phyloP scores from a whole-genome alignment of 2,888 invertebrate genomes.

The Coelinius sp. region DNA sequence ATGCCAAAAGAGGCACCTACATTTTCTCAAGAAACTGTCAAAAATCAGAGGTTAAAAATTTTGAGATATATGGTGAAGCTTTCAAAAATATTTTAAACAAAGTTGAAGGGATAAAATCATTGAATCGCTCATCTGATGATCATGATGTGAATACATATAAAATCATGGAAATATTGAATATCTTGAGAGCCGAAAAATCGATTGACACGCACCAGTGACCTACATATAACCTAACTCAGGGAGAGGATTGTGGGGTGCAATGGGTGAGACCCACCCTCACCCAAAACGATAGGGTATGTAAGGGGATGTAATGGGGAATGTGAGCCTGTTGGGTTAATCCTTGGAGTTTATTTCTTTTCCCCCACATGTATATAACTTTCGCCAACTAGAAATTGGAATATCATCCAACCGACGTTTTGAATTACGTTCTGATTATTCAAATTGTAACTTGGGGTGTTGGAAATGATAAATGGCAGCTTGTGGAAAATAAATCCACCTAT shows the following conservation, averaged over 20 bases:
- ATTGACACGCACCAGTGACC: conserved; percentile 53
- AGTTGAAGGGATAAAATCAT: background rate
- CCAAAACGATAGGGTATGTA: conserved; percentile 16
- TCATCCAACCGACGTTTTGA: conserved; percentile 31
- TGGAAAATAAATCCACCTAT: conserved; percentile 34
- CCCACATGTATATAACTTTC: background rate
- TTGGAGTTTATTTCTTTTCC: conserved; percentile 19
- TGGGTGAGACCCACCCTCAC: conserved; percentile 23
- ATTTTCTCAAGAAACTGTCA: background rate
- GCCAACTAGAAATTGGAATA: conserved; percentile 25
- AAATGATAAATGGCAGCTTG: conserved; percentile 35
- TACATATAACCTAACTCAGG: conserved; percentile 63
- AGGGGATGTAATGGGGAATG: conserved; percentile 19
- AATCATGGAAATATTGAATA: background rate
- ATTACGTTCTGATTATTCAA: conserved; percentile 41
- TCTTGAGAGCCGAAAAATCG: conserved; percentile 30
- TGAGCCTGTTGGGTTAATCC: conserved; percentile 25
- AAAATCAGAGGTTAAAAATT: background rate
- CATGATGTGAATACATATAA: background rate
- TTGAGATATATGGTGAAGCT: background rate
- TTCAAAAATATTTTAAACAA: background rate
- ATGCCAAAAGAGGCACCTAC: background rate
- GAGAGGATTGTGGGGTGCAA: background rate
- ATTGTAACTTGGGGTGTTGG: conserved; percentile 6
- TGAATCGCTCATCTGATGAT: background rate